phyloP scores from a whole-genome alignment of 2,888 invertebrate species.

The Orthonychiurus folsomi region DNA sequence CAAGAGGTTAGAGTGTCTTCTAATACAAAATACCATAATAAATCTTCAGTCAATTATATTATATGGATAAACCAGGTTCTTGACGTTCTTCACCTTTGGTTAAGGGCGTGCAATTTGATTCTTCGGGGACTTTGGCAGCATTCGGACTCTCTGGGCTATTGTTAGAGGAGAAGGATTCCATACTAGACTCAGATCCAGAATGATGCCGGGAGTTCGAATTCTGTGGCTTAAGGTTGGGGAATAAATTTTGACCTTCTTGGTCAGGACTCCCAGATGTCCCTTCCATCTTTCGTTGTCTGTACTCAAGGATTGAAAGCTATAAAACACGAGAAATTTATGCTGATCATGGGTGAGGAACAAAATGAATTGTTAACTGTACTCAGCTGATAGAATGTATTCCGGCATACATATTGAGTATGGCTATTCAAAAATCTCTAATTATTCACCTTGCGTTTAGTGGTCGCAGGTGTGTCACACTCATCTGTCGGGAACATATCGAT shows the following conservation, averaged over 20 bases:
- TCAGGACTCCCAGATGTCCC: slow-evolving; percentile 1
- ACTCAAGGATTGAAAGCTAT: slow-evolving; percentile 32
- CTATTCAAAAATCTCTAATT: not conserved
- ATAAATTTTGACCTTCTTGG: not conserved
- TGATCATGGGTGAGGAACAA: no score
- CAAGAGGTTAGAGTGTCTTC: slow-evolving; percentile 44
- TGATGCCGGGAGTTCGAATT: not conserved
- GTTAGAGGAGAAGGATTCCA: not conserved
- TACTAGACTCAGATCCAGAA: not conserved
- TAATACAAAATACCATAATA: slow-evolving; percentile 5
- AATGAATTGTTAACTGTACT: no score
- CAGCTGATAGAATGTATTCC: no score
- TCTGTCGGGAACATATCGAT: not conserved
- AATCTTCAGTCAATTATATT: no score
- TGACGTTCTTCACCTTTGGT: no score
- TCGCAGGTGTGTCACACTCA: not conserved
- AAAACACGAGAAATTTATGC: slow-evolving; percentile 11
- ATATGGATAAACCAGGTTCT: no score
- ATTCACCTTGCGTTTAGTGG: not conserved
- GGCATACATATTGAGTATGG: not conserved
- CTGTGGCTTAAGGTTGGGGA: no score
- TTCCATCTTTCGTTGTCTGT: slow-evolving; percentile 24
- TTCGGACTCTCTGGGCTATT: not conserved
- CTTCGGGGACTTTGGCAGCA: slow-evolving; percentile 1
- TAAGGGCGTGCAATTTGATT: no score